Base-by-base conservation (phyloP, 1,140 invertebrate species). In the Hyles euphorbiae region DNA sequence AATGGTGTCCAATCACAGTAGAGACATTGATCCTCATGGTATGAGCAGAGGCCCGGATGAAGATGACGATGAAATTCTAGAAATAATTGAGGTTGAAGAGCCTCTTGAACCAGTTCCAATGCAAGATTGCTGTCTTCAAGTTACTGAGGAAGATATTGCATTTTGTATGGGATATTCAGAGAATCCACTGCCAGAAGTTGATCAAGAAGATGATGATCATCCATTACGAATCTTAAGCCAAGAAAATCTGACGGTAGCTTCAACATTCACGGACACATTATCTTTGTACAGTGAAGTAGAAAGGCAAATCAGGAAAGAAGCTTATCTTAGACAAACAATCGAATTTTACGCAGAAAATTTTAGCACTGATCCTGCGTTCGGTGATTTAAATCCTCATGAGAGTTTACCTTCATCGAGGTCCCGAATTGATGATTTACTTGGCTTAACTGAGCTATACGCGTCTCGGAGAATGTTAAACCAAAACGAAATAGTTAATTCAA, bases 141-240 rank as follows among this genome's bases (percentile, higher is more conserved):
- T 97, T 1, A 97, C 96, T 1, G 96, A 97, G 89, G 96, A 97
- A 87, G 96, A 98, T 75, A 97, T 97, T 49, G 95, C 95, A 2
- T 91, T 94, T 56, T 96, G 95, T 73, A 96, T 97, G 94, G 93
- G 94, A 6, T 90, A 91, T 51, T 70, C 90, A 57, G 94, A 95
- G 85, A 93, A 94, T 90, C 92, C 92, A 45, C 76, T 95, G 9
- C 92, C 92, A 0, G 93, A 95, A 86, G 91, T 92, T 22, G 93
- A 95, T 70, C 92, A 90, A 72, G 83, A 90, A 56, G 87, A 91
- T 67, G 84, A 94, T 90, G 94, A 96, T 73, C 96, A 97, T 91
- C 96, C 96, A 1, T 81, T 97, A 22, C 91, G 95, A 68, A 95
- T 96, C 72, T 90, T 97, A 8, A 97, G 96, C 77, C 95, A 97